Evolutionary conservation across 2,113 vertebrate genomes (phyloP).

Genomic region (Blennius ocellaris): DNA sequence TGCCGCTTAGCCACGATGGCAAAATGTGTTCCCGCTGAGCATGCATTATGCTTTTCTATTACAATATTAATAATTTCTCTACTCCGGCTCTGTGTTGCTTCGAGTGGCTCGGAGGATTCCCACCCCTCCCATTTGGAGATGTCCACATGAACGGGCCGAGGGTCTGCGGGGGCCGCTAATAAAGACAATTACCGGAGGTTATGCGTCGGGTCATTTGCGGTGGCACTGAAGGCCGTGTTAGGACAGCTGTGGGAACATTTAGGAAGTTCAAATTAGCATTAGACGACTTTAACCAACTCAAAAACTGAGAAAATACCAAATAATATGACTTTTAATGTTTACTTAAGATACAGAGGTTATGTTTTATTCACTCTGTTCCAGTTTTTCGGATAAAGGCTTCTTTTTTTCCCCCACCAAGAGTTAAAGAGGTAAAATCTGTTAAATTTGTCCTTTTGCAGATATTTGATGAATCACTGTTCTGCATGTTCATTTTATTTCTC

Average conservation of each 20-base stretch:
- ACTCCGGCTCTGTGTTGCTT: conserved; percentile 13
- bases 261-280: conserved; percentile 18
- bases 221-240: conserved; percentile 7
- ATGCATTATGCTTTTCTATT: conserved; percentile 50
- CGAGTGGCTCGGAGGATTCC: conserved; percentile 1
- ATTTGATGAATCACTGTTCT: too few relatives aligned
- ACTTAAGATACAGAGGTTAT: not conserved
- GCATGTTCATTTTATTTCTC: too few relatives aligned
- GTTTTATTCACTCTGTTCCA: not conserved
- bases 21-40: conserved; percentile 29
- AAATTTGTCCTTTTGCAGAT: too few relatives aligned
- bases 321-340: not conserved
- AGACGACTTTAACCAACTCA: not conserved
- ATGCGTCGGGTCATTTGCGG: conserved; percentile 30
- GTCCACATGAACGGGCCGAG: conserved; percentile 36
- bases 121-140: not conserved
- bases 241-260: not conserved
- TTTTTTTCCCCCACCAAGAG: too few relatives aligned
- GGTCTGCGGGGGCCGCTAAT: conserved; percentile 35
- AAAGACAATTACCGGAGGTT: conserved; percentile 49
- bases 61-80: conserved; percentile 52
- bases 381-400: too few relatives aligned
- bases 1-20: conserved; percentile 30
- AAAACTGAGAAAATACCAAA: not conserved
- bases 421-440: too few relatives aligned